Base-by-base conservation (phyloP, 2,797 vertebrate species). In the Mus caroli region DNA sequence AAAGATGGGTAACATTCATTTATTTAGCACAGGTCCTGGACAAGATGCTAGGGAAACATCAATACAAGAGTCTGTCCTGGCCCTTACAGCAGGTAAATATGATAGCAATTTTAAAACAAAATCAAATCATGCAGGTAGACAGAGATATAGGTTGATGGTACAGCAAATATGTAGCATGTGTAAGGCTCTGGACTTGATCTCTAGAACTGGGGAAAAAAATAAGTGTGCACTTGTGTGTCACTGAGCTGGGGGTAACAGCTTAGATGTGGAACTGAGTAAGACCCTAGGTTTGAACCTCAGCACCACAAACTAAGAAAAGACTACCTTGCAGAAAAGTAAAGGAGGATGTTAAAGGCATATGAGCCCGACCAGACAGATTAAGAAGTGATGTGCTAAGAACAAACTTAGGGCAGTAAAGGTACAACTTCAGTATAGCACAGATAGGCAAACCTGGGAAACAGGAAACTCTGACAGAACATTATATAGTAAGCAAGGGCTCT, bases 31-130 rank as follows among this genome's bases (percentile, higher is more conserved):
- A 26, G 40, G 40, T 46, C 46, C 73, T 76, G 73, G 11, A 76
- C 24, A 76, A 43, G 40, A 43, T 28, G 6, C 67, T 52, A 9
- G n/a, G 56, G 46, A 92, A 90, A 83, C 6, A 86, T n/a, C 43
- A 79, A 69, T 5, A 56, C 52, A 67, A 87, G 20, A 76, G 67
- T 46, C 62, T 31, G 83, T 85, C 67, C 56, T 43, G 79, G 20
- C 58, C 71, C 43, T 84, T 89, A 88, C 4, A 26, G 9, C 89
- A 60, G 52, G 37, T 84, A 34, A 56, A 15, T 19, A 37, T 85
- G 26, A 11, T 37, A 79, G 67, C 58, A 96, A 90, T 50, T 24
- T 92, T 31, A 85, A 91, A 92, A 69, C 37, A 90, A 94, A 92
- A 95, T 54, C 60, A 84, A 76, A 91, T 50, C 77, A 76, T 31